Evolutionary conservation across 2,113 vertebrate genomes (phyloP).

Genomic region (Gavia stellata): DNA sequence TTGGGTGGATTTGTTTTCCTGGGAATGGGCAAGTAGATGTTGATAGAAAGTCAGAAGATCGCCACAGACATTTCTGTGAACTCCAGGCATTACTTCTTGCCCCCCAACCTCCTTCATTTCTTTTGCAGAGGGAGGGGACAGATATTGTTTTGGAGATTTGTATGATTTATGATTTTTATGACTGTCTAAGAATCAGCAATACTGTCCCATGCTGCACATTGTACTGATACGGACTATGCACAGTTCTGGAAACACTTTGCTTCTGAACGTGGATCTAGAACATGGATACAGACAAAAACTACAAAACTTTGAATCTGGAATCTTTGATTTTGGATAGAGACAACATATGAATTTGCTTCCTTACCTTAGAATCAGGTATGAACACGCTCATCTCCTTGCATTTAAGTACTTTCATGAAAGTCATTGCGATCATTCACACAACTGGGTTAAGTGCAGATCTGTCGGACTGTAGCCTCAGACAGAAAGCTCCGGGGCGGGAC

Average conservation of each 20-base stretch:
- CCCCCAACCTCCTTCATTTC: neutral
- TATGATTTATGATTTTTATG: neutral
- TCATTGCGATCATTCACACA: neutral
- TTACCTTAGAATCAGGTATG: neutral
- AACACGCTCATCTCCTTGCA: neutral
- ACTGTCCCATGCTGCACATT: fast-evolving
- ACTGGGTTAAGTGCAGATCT: neutral
- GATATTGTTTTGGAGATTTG: neutral
- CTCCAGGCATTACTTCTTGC: neutral
- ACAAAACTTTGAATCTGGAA: neutral
- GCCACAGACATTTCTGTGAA: neutral
- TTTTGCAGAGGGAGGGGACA: neutral
- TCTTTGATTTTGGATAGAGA: neutral
- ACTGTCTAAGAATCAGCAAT: neutral
- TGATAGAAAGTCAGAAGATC: neutral
- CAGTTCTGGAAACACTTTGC: neutral
- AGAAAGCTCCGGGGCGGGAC: neutral
- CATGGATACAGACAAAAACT: neutral
- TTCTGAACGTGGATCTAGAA: neutral
- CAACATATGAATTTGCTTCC: neutral
- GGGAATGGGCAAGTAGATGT: neutral
- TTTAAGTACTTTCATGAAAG: neutral
- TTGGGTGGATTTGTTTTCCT: neutral
- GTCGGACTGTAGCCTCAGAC: neutral
- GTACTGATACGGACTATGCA: neutral